phyloP scores from a whole-genome alignment of 92 coral and sea anemone species.

The Phenganax stokvisi region DNA sequence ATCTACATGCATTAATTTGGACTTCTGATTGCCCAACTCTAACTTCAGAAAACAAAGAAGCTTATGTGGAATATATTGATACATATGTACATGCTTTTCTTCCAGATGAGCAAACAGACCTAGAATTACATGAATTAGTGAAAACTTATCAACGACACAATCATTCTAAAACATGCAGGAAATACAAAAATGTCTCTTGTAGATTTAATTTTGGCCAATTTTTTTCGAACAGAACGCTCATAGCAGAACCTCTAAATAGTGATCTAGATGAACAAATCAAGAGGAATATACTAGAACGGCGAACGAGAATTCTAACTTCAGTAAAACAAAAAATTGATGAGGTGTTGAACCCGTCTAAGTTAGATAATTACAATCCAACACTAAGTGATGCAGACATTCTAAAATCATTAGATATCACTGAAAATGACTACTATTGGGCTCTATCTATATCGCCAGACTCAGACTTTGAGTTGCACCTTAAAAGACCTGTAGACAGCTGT shows the following conservation, averaged over 20 bases:
- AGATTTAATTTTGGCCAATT: background rate
- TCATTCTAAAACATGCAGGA: too few relatives aligned
- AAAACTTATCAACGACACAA: background rate
- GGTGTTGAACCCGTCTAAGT: background rate
- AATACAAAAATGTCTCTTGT: too few relatives aligned
- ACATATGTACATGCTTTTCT: conserved; percentile 49
- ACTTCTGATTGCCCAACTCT: too few relatives aligned
- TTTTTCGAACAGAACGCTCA: conserved; percentile 43
- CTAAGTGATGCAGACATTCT: conserved; percentile 4
- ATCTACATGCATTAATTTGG: too few relatives aligned
- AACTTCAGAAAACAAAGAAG: background rate
- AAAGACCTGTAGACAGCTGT: background rate
- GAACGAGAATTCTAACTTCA: conserved; percentile 35
- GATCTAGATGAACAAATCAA: conserved; percentile 36
- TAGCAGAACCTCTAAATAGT: conserved; percentile 40
- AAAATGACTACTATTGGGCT: conserved; percentile 1
- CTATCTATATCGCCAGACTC: conserved; percentile 10
- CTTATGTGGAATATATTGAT: conserved; percentile 40
- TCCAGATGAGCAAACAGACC: conserved; percentile 38
- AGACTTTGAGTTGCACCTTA: conserved; percentile 1
- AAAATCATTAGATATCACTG: background rate
- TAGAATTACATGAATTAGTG: conserved; percentile 42
- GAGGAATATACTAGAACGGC: conserved; percentile 2
- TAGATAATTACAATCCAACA: background rate
- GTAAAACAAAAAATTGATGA: background rate